Evolutionary conservation across 2,888 invertebrate species (phyloP).

Genomic region (Apeira syringaria): DNA sequence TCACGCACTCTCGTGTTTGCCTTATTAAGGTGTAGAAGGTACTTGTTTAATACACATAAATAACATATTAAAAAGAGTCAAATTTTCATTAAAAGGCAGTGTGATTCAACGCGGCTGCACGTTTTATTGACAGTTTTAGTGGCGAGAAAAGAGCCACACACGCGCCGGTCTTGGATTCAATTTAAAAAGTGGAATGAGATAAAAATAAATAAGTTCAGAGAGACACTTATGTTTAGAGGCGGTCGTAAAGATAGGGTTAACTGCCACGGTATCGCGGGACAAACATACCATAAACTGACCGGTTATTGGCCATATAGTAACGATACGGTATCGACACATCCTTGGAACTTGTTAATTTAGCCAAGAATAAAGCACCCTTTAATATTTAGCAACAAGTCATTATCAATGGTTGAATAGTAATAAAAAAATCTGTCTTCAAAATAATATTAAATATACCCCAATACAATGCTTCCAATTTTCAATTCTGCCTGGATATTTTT

Average conservation of each 20-base stretch:
- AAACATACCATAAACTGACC: conserved; percentile 81
- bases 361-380: no score
- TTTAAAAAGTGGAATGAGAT: conserved; percentile 82
- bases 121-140: conserved; percentile 80
- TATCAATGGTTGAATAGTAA: no score
- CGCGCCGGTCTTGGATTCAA: conserved; percentile 77
- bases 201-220: conserved; percentile 81
- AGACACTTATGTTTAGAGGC: conserved; percentile 83
- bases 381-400: no score
- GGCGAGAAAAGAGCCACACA: conserved; percentile 72
- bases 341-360: not conserved
- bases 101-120: conserved; percentile 59
- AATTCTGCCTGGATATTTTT: no score
- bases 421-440: no score
- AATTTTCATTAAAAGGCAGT: conserved; percentile 74
- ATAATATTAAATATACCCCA: no score
- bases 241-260: conserved; percentile 83
- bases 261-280: conserved; percentile 77
- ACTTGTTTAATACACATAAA: conserved; percentile 70
- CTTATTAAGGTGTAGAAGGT: conserved; percentile 63
- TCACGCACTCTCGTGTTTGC: conserved; percentile 56
- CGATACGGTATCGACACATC: conserved; percentile 44
- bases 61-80: conserved; percentile 68
- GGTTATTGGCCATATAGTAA: conserved; percentile 68
- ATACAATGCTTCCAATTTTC: no score